Evolutionary conservation across 2,888 invertebrate species (phyloP), one percentile per base, ranked within the genome.

Genomic region (Drosophila fulvimacula): DNA sequence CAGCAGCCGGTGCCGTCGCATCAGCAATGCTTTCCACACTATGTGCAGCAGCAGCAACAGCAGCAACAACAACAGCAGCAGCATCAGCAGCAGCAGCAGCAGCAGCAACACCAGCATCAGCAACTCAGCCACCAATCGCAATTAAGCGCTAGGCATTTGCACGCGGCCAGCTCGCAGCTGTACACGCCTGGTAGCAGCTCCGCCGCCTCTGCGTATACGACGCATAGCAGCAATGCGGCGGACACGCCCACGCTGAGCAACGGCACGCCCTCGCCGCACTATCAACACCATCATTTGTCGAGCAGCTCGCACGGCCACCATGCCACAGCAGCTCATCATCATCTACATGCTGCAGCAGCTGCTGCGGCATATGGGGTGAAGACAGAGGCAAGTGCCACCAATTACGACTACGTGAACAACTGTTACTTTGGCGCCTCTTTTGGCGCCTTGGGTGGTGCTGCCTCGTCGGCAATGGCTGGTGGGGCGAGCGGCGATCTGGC

Each of bases 401-500:
- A 92, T 66, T 93, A 92, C 63, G 93, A 93, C 71, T 93, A 93
- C 72, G 92, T 92, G 74, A 93, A 92, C 67, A 93, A 93, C 71
- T 93, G 93, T 48, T 93, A 93, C 69, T 93, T 93, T 63, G 92
- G 92, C 1, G 91, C 91, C 4, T 90, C 93, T 9, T 93, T 92
- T 72, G 91, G 92, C 0, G 90, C 92, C 10, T 66, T 92, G 59
- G 83, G 91, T 11, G 90, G 91, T 6, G 85, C 91, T 36, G 88
- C 91, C 19, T 82, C 91, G 15, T 73, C 89, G 24, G 87, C 90
- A 41, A 89, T 91, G 59, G 79, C 88, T 5, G 84, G 81, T 19
- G 90, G 81, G 39, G 82, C 93, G 63, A 79, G 69, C 71, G 93
- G 94, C 49, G 96, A 96, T 75, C 94, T 95, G 77, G 94, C 94